Evolutionary conservation across 2,113 vertebrate species (phyloP).

Genomic region (Corapipo altera): DNA sequence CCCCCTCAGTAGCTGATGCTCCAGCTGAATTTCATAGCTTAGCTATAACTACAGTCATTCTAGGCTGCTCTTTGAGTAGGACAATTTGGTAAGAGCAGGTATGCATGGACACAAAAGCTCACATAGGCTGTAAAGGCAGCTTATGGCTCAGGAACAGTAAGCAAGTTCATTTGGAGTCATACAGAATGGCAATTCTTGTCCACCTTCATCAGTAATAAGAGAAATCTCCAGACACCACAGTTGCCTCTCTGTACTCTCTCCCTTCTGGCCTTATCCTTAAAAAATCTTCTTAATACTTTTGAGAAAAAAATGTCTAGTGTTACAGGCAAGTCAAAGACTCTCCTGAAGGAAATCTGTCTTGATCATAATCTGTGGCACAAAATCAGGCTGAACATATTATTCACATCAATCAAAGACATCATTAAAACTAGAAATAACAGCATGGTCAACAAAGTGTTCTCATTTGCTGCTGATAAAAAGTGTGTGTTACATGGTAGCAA

Average conservation of each 20-base stretch:
- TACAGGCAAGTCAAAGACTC: not conserved
- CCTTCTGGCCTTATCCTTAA: not conserved
- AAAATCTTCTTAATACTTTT: not conserved
- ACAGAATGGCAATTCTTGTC: not conserved
- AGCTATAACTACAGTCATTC: not conserved
- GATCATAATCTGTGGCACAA: not conserved
- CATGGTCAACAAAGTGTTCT: not conserved
- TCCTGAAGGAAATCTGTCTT: not conserved
- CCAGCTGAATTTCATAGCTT: not conserved
- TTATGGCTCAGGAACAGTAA: not conserved
- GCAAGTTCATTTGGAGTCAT: not conserved
- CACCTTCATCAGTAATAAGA: not conserved
- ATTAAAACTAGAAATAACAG: conserved; percentile 18
- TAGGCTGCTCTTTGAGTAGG: not conserved
- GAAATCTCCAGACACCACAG: not conserved
- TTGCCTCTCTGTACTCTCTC: not conserved
- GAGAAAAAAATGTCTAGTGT: not conserved
- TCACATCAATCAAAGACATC: not conserved
- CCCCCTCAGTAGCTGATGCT: not conserved
- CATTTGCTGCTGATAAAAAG: not conserved
- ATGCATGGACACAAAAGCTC: not conserved
- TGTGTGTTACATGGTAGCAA: not conserved
- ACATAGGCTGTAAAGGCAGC: not conserved
- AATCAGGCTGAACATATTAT: not conserved
- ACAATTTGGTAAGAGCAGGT: not conserved